Evolutionary conservation across 2,797 vertebrate genomes (phyloP), one percentile per base, ranked within the genome.

Genomic region (Labeo calbasu): DNA sequence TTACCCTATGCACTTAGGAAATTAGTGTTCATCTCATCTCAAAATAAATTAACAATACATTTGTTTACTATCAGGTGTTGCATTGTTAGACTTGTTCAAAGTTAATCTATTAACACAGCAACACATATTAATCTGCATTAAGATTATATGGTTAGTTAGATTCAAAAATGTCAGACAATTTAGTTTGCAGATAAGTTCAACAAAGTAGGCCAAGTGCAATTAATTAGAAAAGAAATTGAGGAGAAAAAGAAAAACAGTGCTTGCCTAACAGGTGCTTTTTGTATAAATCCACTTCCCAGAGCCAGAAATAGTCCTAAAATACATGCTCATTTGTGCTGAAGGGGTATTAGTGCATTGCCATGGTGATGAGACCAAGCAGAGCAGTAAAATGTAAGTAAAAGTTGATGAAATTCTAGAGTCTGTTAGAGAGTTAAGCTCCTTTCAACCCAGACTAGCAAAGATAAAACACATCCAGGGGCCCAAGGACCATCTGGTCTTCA

Each of bases 361-460:
- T n/a, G 75, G 88, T 78, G 75, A 90, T 86, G 73, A 77, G 72
- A 86, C 83, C 80, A 86, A 88, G 69, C 89, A 82, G 84, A 86
- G 87, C 88, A 84, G 76, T 76, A 88, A 86, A 87, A 92, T 92
- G 86, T 92, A 92, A 92, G 89, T 84, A 77, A 89, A 89, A 89
- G 88, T 90, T 89, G 82, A 92, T 92, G 84, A 92, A 91, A 92
- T 89, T 79, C 75, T 86, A 87, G 84, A 90, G 85, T 91, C 88
- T 92, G 89, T 75, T 75, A 85, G 15, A 77, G 55, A 77, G 70
- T 89, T 87, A 85, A 88, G 43, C 48, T 81, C 75, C 50, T 68
- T 93, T 92, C 93, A 92, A 90, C 91, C 88, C 90, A 81, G 81
- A 65, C 86, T 79, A 81, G 78, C 82, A 91, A 92, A 93, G 89